Evolutionary conservation across 2,888 invertebrate species (phyloP).

Genomic region (Zygothrica quintamaculata): DNA sequence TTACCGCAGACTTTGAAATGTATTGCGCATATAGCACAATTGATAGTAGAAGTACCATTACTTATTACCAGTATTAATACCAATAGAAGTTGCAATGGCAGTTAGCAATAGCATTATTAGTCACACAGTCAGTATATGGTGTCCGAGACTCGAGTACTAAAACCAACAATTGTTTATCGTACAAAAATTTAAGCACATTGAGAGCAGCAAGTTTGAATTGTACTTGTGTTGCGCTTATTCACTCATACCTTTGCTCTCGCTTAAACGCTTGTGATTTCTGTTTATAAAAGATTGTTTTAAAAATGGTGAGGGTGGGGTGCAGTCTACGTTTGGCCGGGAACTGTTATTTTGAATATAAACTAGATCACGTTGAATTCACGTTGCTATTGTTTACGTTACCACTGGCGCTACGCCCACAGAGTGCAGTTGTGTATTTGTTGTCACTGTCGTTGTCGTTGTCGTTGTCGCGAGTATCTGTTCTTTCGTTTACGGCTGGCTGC

Average conservation of each 20-base stretch:
- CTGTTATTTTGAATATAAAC: constrained; percentile 79
- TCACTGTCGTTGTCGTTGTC: constrained; percentile 29
- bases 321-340: constrained; percentile 60
- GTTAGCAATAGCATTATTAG: constrained; percentile 5
- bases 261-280: constrained; percentile 19
- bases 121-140: constrained; percentile 7
- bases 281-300: constrained; percentile 66
- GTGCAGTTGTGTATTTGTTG: too few relatives aligned
- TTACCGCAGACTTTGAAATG: constrained; percentile 58
- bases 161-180: constrained; percentile 45
- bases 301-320: constrained; percentile 78
- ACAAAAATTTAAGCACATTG: background rate
- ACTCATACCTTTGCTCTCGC: background rate
- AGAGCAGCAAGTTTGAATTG: background rate
- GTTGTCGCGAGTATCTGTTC: constrained; percentile 63
- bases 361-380: constrained; percentile 80
- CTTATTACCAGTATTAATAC: too few relatives aligned
- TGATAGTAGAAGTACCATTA: constrained; percentile 3
- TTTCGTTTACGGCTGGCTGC: constrained; percentile 64
- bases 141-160: constrained; percentile 22
- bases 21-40: constrained; percentile 48
- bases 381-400: constrained; percentile 73
- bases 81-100: too few relatives aligned
- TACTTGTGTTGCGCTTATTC: background rate
- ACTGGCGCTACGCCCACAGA: constrained; percentile 59